Conservation (phyloP, 30 jellyfish, hydroid and myxozoan genomes). For the Nemopilema nomurai region DNA sequence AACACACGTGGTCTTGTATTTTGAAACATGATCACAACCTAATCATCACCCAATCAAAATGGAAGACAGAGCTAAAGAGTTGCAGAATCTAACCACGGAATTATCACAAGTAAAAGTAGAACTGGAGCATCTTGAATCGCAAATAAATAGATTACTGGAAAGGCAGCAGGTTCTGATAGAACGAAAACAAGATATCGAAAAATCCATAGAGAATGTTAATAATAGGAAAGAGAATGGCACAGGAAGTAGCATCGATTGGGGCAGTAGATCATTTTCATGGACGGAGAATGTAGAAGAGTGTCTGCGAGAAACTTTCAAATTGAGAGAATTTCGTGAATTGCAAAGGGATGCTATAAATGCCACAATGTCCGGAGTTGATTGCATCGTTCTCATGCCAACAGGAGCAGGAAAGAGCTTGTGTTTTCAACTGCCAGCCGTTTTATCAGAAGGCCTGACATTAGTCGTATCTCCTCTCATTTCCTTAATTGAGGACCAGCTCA, state of each 20-base stretch:
- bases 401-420: conserved; percentile 97
- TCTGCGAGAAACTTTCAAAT: conserved; percentile 30
- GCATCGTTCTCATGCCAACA: conserved; percentile 88
- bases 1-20: too few relatives aligned
- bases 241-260: conserved; percentile 61
- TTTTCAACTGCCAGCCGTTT: conserved; percentile 87
- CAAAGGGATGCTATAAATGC: conserved; percentile 86
- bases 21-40: too few relatives aligned
- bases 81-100: conserved; percentile 35
- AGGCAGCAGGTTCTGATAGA: conserved; percentile 43
- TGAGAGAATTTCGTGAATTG: conserved; percentile 57
- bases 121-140: conserved; percentile 35
- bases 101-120: conserved; percentile 33
- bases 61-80: conserved; percentile 36
- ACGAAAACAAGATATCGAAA: conserved; percentile 14
- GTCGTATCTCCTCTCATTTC: conserved; percentile 88
- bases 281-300: conserved; percentile 36
- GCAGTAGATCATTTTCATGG: conserved; percentile 68
- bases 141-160: conserved; percentile 35
- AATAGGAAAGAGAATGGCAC: not conserved
- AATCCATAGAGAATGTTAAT: conserved; percentile 1
- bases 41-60: too few relatives aligned
- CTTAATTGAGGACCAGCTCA: conserved; percentile 83
- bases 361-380: conserved; percentile 76
- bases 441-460: conserved; percentile 60